Evolutionary conservation across 2,113 vertebrate genomes (phyloP), one percentile per base, ranked within the genome.

Genomic region (Nansenia antarctica): DNA sequence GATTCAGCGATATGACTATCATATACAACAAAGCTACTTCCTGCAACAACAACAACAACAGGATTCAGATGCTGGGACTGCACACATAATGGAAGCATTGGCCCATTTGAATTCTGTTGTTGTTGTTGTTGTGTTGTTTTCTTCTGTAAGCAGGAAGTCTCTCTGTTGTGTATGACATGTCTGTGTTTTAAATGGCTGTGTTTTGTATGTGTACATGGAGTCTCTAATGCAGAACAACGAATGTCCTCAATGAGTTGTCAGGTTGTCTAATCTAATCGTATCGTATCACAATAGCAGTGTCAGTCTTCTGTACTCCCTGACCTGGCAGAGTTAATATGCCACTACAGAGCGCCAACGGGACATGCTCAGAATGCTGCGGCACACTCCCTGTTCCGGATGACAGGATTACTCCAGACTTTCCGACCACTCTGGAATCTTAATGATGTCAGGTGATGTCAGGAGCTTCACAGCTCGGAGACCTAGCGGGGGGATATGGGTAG

Each of bases 261-360:
- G 45, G 45, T 20, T 49, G 3, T 15, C 15, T 45, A 3, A 18
- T 45, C 39, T 3, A 15, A 15, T 45, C 39, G 12, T 11, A 45
- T 18, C 18, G 39, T n/a, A 15, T 9, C 39, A 45, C 12, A 49
- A n/a, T 22, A n/a, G 45, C 45, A 2, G 2, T 20, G 39, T 42
- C 39, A 42, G 39, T 72, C 57, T 65, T 26, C 65, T 69, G 32
- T 39, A 77, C 72, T 76, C 29, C 45, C 52, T 78, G 72, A 70
- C 76, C 76, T 67, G 22, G 32, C 12, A 2, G 2, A 62, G 76
- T 76, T 82, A 82, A 78, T 78, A 60, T 76, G 78, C 62, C 67
- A 78, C 72, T 52, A 5, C 7, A 3, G 30, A 22, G 32, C 20
- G 22, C 65, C 60, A 52, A 67, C 55, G 58, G 29, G 49, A 34